These are phyloP conservation scores for Melanostigma gelatinosum DNA, from an alignment of 2,113 vertebrate species.

Conservation along the genomic window DNA sequence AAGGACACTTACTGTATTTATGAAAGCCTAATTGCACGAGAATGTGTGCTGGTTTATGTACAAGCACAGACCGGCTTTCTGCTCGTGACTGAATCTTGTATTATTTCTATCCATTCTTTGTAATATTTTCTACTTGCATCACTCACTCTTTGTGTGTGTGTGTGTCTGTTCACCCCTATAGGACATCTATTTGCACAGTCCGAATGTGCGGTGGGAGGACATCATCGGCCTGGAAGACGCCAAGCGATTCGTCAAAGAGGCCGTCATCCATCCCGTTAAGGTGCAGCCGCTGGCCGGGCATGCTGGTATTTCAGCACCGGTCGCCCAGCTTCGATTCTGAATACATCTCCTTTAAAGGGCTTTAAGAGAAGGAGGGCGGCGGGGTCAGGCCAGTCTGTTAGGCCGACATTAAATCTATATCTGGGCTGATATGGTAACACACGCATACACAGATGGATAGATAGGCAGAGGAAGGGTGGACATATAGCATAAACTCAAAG, in stretches of 20 bases:
- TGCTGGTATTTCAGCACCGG: slow-evolving; percentile 75
- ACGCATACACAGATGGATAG: slow-evolving; percentile 54
- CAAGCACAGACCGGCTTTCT: not conserved
- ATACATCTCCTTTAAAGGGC: slow-evolving; percentile 74
- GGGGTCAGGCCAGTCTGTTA: slow-evolving; percentile 66
- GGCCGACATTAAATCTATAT: slow-evolving; percentile 82
- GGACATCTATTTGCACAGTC: slow-evolving; percentile 89
- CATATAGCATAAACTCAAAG: not conserved
- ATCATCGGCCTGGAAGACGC: slow-evolving; percentile 94
- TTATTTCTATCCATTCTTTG: not conserved
- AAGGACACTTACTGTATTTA: slow-evolving; percentile 5
- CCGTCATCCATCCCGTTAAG: slow-evolving; percentile 95
- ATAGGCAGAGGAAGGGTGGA: not conserved
- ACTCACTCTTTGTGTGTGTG: not conserved
- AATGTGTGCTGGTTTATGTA: not conserved
- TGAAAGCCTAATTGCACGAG: not conserved
- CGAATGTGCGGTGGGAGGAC: slow-evolving; percentile 91
- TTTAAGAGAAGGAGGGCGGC: slow-evolving; percentile 31
- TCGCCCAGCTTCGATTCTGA: slow-evolving; percentile 73
- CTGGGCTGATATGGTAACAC: slow-evolving; percentile 70
- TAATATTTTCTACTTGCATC: slow-evolving; percentile 1
- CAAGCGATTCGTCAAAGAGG: slow-evolving; percentile 96
- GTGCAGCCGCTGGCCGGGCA: slow-evolving; percentile 74
- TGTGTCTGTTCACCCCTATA: slow-evolving; percentile 35
- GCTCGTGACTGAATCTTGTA: not conserved